Base-by-base conservation (phyloP, 2,888 invertebrate species). In the Dimorphilus gyrociliatus region DNA sequence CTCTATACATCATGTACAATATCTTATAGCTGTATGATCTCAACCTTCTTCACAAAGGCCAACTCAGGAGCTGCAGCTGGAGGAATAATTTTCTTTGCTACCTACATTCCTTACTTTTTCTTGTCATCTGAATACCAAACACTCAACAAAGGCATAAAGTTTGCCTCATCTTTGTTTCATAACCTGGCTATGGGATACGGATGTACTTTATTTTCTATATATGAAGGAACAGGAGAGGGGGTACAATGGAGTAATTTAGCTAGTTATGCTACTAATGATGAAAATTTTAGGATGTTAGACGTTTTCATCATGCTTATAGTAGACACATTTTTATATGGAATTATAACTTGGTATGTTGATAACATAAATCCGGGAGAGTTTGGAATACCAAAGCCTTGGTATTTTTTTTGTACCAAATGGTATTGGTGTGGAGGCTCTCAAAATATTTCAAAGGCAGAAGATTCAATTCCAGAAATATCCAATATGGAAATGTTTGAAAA, bases 111-210 rank as follows among this genome's bases (percentile, higher is more conserved):
- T 1, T 77, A 72, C 37, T 65, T 73, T 28, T 68, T 79, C 44
- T 56, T 77, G 33, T 57, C 69, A 21, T 65, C 70, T 40, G 69
- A 71, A 13, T 78, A 78, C 46, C 71, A 72, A 37, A 64, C 67
- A 17, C 60, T 78, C 34, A 64, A 68, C 2, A 7, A 12, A 3
- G 21, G 15, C 2, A 34, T 32, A 32, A 80, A 80, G 54, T 46
- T 75, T 2, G 29, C 67, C 3, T 66, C 73, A 16, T 73, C 76
- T 45, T 53, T 81, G 10, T 63, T 74, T 29, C 71, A 74, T 14
- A 81, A 81, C 53, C 72, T 76, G 0, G 81, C 76, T 3, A 77
- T 85, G 77, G 72, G 76, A 0, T 76, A 73, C 46, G 81, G 79
- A 2, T 74, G 79, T 38, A 73, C 75, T 50, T 59, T 80, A 5